Conservation (phyloP, 2,113 vertebrate species). For the Labrus mixtus region DNA sequence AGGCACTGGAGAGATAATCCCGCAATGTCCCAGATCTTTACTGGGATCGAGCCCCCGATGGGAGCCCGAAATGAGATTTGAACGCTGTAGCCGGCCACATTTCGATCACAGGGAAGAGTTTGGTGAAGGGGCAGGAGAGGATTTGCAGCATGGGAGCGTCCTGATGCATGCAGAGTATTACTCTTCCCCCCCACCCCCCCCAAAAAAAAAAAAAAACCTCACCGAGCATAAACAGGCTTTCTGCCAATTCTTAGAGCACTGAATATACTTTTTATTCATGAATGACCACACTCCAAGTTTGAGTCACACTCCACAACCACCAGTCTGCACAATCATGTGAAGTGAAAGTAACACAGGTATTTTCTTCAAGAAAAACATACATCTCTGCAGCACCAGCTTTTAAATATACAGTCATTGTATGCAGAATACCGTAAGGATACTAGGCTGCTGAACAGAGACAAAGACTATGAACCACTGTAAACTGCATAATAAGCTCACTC, state of each 20-base stretch:
- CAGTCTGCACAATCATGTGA: background rate
- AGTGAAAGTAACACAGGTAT: background rate
- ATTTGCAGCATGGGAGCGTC: constrained; percentile 34
- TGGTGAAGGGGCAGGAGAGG: constrained; percentile 21
- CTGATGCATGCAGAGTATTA: constrained; percentile 13
- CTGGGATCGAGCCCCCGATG: constrained; percentile 62
- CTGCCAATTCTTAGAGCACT: background rate
- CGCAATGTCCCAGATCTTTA: constrained; percentile 74
- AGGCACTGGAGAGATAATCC: constrained; percentile 72
- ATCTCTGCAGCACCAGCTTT: too few relatives aligned
- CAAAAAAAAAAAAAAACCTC: constrained; percentile 17
- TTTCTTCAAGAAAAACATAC: too few relatives aligned
- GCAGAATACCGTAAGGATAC: too few relatives aligned
- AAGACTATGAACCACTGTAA: background rate
- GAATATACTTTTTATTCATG: background rate
- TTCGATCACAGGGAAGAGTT: constrained; percentile 42
- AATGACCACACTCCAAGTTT: background rate
- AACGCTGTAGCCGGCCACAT: constrained; percentile 23
- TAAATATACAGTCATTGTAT: too few relatives aligned
- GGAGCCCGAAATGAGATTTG: constrained; percentile 57
- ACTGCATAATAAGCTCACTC: background rate
- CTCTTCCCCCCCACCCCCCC: too few relatives aligned
- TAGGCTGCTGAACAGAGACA: background rate
- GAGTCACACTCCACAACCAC: background rate
- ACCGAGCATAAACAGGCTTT: background rate